Evolutionary conservation across 2,888 invertebrate genomes (phyloP).

Genomic region (Schizotus pectinicornis): DNA sequence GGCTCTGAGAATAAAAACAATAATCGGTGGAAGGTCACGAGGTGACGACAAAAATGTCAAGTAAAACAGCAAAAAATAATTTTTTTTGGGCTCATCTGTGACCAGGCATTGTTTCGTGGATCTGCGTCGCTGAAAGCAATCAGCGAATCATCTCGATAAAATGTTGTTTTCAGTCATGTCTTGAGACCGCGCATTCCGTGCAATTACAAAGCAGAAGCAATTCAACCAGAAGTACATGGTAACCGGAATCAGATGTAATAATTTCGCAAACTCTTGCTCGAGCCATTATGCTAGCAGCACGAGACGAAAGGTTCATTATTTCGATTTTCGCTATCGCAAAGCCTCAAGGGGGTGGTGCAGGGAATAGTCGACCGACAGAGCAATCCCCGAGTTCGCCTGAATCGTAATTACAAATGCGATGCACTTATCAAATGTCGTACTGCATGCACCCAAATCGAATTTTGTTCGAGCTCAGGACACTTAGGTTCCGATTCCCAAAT

Average conservation of each 20-base stretch:
- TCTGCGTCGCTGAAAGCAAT: too few species aligned
- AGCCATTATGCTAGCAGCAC: slow-evolving; percentile 16
- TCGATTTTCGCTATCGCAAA: slow-evolving; percentile 27
- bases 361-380: slow-evolving; percentile 9
- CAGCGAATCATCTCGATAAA: too few species aligned
- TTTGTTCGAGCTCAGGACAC: slow-evolving; percentile 12
- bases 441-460: slow-evolving; percentile 19
- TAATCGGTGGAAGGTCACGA: too few species aligned
- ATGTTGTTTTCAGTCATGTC: too few species aligned
- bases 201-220: slow-evolving; percentile 15
- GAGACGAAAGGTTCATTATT: slow-evolving; percentile 30
- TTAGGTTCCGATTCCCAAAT: slow-evolving; percentile 3
- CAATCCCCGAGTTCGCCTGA: slow-evolving; percentile 15
- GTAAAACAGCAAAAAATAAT: too few species aligned
- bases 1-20: too few species aligned
- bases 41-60: too few species aligned
- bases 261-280: slow-evolving; percentile 22
- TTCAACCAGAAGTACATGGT: slow-evolving; percentile 15
- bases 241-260: slow-evolving; percentile 29
- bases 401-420: slow-evolving; percentile 28
- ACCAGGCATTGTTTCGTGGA: too few species aligned
- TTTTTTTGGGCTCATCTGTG: too few species aligned
- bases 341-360: slow-evolving; percentile 9
- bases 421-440: slow-evolving; percentile 22
- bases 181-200: not conserved